Evolutionary conservation across 2,888 invertebrate species (phyloP).

Genomic region (Pheosia tremula): DNA sequence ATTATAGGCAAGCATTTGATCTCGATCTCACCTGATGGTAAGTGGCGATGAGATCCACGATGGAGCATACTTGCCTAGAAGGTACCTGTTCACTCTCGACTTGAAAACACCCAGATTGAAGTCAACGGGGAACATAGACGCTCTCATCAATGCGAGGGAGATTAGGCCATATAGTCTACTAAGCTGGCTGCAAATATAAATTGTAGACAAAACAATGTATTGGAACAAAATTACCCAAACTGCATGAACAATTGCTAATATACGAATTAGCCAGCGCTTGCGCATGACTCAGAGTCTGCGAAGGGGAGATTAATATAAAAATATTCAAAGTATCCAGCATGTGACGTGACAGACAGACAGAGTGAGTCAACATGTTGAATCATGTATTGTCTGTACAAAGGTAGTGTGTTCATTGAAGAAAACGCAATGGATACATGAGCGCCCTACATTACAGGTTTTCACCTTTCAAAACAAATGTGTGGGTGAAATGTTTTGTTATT

Average conservation of each 20-base stretch:
- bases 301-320: slow-evolving; percentile 46
- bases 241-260: slow-evolving; percentile 29
- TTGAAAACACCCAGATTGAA: too few species aligned
- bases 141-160: too few species aligned
- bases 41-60: too few species aligned
- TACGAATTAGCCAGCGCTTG: slow-evolving; percentile 26
- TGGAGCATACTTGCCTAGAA: too few species aligned
- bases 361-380: slow-evolving; percentile 47
- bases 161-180: too few species aligned
- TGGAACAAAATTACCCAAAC: slow-evolving; percentile 12
- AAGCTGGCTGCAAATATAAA: too few species aligned
- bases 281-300: slow-evolving; percentile 40
- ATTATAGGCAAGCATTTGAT: too few species aligned
- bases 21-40: too few species aligned
- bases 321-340: slow-evolving; percentile 30
- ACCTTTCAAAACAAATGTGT: slow-evolving; percentile 12
- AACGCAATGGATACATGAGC: background rate
- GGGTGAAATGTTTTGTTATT: background rate
- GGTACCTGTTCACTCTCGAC: too few species aligned
- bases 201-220: too few species aligned
- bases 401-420: slow-evolving; percentile 3
- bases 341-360: slow-evolving; percentile 32
- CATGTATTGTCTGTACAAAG: slow-evolving; percentile 41
- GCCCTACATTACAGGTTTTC: slow-evolving; percentile 3
- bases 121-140: too few species aligned